Evolutionary conservation across 2,113 vertebrate species (phyloP).

Genomic region (Triplophysa rosa): DNA sequence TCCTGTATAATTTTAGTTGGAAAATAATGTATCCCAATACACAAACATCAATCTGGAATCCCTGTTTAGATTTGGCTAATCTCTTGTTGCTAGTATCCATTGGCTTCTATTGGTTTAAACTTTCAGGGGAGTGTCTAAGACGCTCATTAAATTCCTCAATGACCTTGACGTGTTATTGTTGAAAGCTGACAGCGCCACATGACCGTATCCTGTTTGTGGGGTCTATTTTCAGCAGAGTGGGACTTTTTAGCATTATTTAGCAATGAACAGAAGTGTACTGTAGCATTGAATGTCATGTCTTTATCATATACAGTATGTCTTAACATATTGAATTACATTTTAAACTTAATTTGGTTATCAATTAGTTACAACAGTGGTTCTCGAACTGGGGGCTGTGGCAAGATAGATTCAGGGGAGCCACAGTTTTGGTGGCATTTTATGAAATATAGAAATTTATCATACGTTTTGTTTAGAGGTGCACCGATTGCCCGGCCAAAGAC

Average conservation of each 20-base stretch:
- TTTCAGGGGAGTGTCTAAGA: background rate
- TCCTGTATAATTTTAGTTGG: slow-evolving; percentile 29
- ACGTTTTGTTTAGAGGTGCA: too few relatives aligned
- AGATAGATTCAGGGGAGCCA: too few relatives aligned
- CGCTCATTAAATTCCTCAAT: slow-evolving; percentile 36
- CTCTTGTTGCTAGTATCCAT: slow-evolving; percentile 31
- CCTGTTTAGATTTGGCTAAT: slow-evolving; percentile 55
- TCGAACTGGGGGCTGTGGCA: too few relatives aligned
- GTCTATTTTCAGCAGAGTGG: background rate
- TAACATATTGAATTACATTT: too few relatives aligned
- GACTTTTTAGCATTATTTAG: slow-evolving; percentile 7
- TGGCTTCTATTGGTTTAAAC: slow-evolving; percentile 1
- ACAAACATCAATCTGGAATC: slow-evolving; percentile 63
- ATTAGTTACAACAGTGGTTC: too few relatives aligned
- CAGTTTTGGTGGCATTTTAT: too few relatives aligned
- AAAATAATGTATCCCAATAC: slow-evolving; percentile 68
- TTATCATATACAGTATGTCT: too few relatives aligned
- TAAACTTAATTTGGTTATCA: too few relatives aligned
- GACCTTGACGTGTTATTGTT: slow-evolving; percentile 56
- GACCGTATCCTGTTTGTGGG: background rate
- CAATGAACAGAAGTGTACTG: background rate
- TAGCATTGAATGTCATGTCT: too few relatives aligned
- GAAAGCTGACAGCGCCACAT: background rate
- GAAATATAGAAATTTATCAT: too few relatives aligned
- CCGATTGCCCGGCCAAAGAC: too few relatives aligned